Base-by-base conservation (phyloP, 2,888 invertebrate species). In the Campaea margaritaria region DNA sequence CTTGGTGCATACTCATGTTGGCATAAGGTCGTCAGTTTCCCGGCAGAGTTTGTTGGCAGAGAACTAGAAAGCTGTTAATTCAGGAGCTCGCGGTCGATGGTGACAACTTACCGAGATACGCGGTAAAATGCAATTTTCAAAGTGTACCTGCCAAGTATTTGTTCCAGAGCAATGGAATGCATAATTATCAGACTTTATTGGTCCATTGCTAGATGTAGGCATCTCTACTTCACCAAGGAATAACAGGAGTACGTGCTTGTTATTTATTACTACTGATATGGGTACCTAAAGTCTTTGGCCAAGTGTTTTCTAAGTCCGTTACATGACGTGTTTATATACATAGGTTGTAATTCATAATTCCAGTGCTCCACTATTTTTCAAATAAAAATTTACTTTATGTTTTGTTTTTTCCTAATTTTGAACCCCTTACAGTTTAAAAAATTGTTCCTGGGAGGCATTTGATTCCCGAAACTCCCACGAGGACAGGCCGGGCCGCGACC, bases 81-180 rank as follows among this genome's bases (percentile, higher is more conserved):
- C 36, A 53, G 47, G 43, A 48, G 38, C 16, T 80, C 72, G 75
- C 73, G 79, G 78, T 70, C 73, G 78, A 72, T 72, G 78, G 74
- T 76, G 74, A 74, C 64, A 69, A 64, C 70, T 73, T 62, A 74
- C 71, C 62, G 69, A 57, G 62, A 49, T 70, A 69, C 67, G 60
- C 63, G 49, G 10, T 10, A 10, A 62, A 57, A 55, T 58, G 42
- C 28, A 49, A 51, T 21, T 21, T 21, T 21, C 21, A 2, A 21
- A 3, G 5, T 21, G 5, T 21, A 21, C 21, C 21, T 21, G 21
- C 21, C 21, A 21, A 21, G 21, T 21, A 21, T 21, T 21, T 21
- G 21, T 21, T 21, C 21, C 5, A 5, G 3, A 3, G 2, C 3
- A 3, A 21, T 5, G 21, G 21, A 2, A 21, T 21, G 21, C 21